phyloP scores from a whole-genome alignment of 2,797 vertebrate species.

The Falco naumanni region DNA sequence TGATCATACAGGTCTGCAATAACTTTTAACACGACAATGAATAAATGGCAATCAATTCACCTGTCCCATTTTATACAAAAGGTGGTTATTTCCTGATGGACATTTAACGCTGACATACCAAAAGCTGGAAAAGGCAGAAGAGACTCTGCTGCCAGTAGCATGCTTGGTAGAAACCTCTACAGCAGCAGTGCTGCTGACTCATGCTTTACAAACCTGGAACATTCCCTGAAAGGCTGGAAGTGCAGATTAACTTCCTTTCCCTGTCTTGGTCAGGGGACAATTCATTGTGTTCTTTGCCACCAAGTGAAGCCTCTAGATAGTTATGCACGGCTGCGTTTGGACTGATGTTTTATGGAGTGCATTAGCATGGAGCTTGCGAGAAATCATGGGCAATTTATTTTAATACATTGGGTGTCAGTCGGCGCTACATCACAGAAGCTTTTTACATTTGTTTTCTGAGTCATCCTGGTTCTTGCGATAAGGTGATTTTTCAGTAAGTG shows the following conservation, averaged over 20 bases:
- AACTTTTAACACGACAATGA: not conserved
- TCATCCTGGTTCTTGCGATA: not conserved
- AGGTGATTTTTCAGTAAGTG: conserved; percentile 9
- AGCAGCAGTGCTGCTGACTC: conserved; percentile 32
- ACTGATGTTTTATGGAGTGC: not conserved
- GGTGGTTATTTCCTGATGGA: not conserved
- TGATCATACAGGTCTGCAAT: not conserved
- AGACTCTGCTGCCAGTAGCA: not conserved
- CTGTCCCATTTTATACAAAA: not conserved
- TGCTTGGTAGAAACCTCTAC: not conserved
- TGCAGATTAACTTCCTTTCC: not conserved
- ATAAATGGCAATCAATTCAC: not conserved
- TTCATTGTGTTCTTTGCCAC: not conserved
- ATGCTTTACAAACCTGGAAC: conserved; percentile 31
- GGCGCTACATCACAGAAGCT: conserved; percentile 9
- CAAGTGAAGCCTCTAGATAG: not conserved
- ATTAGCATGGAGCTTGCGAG: not conserved
- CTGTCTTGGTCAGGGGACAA: not conserved
- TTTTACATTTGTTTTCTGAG: conserved; percentile 39
- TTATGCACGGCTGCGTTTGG: not conserved
- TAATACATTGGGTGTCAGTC: conserved; percentile 6
- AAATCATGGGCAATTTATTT: conserved; percentile 41
- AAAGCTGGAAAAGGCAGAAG: not conserved
- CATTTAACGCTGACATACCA: not conserved
- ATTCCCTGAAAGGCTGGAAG: not conserved